Evolutionary conservation across 2,797 vertebrate genomes (phyloP).

Genomic region (Argyrosomus regius): DNA sequence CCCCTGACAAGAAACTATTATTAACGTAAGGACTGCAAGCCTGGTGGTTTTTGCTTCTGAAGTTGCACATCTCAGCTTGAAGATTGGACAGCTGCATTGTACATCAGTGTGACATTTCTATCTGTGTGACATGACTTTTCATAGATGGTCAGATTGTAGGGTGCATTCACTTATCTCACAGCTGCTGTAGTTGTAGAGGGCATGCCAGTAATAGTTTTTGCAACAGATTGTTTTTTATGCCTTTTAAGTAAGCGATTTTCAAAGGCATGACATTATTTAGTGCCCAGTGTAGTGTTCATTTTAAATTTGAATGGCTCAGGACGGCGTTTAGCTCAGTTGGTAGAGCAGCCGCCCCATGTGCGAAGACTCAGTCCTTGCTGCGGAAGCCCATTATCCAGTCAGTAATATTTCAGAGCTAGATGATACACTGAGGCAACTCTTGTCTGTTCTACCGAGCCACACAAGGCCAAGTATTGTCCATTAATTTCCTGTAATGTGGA

Average conservation of each 20-base stretch:
- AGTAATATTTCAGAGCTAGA: background rate
- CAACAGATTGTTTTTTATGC: background rate
- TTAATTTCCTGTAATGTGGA: background rate
- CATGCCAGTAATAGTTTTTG: background rate
- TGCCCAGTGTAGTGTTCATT: background rate
- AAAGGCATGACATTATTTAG: background rate
- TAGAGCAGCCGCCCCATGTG: too few species aligned
- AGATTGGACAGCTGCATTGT: constrained; percentile 45
- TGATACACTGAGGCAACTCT: background rate
- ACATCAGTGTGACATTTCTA: constrained; percentile 30
- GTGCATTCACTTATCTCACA: constrained; percentile 21
- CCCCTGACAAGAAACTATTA: constrained; percentile 63
- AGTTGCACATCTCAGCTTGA: constrained; percentile 58
- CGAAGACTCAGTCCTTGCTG: too few species aligned
- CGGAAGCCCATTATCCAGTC: too few species aligned
- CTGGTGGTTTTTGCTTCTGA: constrained; percentile 53
- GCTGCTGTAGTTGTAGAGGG: background rate
- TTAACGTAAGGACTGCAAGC: constrained; percentile 58
- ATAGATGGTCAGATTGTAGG: constrained; percentile 43
- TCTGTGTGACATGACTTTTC: constrained; percentile 31
- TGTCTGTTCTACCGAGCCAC: background rate
- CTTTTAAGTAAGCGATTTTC: background rate
- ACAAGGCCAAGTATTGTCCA: background rate
- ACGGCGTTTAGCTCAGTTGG: too few species aligned
- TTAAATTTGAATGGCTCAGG: background rate